Evolutionary conservation across 1,140 invertebrate species (phyloP).

Genomic region (Lanistes nyassanus): DNA sequence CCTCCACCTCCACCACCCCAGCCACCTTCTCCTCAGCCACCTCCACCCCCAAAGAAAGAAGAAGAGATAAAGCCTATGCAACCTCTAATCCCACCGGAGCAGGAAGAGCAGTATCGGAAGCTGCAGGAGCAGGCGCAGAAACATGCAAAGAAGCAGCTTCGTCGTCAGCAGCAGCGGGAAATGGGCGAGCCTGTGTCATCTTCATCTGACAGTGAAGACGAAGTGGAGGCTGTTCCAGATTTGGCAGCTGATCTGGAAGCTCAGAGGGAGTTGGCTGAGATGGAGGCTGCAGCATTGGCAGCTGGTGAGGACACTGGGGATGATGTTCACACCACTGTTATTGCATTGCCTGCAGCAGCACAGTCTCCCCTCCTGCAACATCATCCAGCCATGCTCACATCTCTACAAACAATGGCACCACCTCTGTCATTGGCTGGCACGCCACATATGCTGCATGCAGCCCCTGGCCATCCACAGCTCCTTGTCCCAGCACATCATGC

Average conservation of each 20-base stretch:
- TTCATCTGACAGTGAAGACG: conserved; percentile 35
- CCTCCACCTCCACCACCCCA: conserved; percentile 35
- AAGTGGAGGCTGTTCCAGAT: conserved; percentile 23
- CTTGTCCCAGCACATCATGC: conserved; percentile 15
- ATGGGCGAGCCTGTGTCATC: conserved; percentile 38
- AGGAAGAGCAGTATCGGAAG: conserved; percentile 46
- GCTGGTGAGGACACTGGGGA: conserved; percentile 30
- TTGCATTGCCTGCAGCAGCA: conserved; percentile 30
- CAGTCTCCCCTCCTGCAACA: conserved; percentile 39
- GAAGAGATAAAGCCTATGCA: conserved; percentile 44
- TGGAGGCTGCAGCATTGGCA: conserved; percentile 34
- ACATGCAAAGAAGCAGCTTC: conserved; percentile 43
- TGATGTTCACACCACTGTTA: conserved; percentile 25
- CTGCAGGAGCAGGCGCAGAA: conserved; percentile 47
- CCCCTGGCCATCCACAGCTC: conserved; percentile 14
- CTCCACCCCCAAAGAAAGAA: conserved; percentile 37
- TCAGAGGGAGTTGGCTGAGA: conserved; percentile 34
- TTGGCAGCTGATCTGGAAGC: conserved; percentile 27
- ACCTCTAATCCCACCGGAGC: conserved; percentile 46
- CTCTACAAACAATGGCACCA: conserved; percentile 26
- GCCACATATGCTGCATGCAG: conserved; percentile 25
- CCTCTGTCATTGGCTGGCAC: conserved; percentile 23
- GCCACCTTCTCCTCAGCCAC: conserved; percentile 36
- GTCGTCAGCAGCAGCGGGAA: conserved; percentile 37
- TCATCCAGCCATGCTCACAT: conserved; percentile 37